These are phyloP conservation scores for Heliconius hermathena DNA, from an alignment of 1,140 invertebrate genomes.

Conservation along the genomic window DNA sequence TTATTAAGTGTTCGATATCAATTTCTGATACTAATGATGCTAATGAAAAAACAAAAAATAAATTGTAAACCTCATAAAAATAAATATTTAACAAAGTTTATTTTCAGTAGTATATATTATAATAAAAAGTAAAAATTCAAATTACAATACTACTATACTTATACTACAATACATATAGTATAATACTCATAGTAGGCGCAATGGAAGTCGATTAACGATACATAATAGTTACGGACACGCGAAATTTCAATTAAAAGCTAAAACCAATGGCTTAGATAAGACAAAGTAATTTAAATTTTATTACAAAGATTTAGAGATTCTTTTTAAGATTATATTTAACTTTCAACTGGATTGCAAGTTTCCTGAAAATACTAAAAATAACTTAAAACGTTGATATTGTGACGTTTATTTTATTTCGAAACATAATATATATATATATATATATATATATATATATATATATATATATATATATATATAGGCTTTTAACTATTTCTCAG, in stretches of 20 bases:
- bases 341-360: slow-evolving; percentile 5
- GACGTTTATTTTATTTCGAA: slow-evolving; percentile 12
- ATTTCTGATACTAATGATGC: too few species aligned
- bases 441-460: too few species aligned
- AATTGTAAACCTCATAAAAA: too few species aligned
- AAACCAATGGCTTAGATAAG: slow-evolving; percentile 23
- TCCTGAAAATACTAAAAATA: slow-evolving; percentile 19
- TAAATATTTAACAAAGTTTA: too few species aligned
- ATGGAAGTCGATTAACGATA: slow-evolving; percentile 42
- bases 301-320: not conserved
- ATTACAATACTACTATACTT: too few species aligned
- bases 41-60: too few species aligned
- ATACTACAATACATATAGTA: not conserved
- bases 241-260: slow-evolving; percentile 46
- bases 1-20: too few species aligned
- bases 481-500: too few species aligned
- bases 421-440: too few species aligned
- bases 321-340: slow-evolving; percentile 2
- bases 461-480: too few species aligned
- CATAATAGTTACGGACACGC: slow-evolving; percentile 47
- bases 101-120: too few species aligned
- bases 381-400: slow-evolving; percentile 23
- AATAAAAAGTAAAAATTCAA: too few species aligned
- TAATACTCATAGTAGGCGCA: not conserved
- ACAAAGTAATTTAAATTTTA: slow-evolving; percentile 27